These are phyloP conservation scores for Andrena bicolor DNA, from an alignment of 2,888 invertebrate genomes.

Conservation along the genomic window DNA sequence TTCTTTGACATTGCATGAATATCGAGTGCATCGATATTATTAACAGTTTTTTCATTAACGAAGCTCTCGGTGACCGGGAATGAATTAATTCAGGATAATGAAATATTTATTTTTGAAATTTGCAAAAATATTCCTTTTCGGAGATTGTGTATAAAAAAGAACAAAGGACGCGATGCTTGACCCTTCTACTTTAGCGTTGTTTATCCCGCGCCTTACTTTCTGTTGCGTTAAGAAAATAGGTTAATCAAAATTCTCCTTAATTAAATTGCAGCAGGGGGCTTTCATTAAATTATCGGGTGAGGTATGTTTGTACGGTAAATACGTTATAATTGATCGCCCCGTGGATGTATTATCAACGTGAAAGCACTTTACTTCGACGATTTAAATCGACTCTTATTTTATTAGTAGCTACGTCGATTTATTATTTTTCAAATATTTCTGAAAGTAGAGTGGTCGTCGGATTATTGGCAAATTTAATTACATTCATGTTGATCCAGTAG, in stretches of 20 bases:
- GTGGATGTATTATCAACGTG: background rate
- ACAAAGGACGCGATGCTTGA: no score
- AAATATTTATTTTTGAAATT: background rate
- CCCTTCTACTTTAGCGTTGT: background rate
- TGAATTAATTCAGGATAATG: background rate
- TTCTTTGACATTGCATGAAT: background rate
- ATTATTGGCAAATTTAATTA: background rate
- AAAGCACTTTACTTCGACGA: constrained; percentile 2
- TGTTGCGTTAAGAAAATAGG: constrained; percentile 22
- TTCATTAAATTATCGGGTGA: constrained; percentile 43
- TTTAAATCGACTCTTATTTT: background rate
- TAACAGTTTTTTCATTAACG: background rate
- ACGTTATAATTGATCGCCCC: constrained; percentile 37
- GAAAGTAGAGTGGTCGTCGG: background rate
- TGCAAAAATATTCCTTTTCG: background rate
- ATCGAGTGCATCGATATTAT: background rate
- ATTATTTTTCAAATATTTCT: background rate
- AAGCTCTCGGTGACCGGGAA: no score
- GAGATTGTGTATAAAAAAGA: background rate
- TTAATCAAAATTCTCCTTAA: constrained; percentile 27
- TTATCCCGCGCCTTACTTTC: background rate
- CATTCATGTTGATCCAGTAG: no score
- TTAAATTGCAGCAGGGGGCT: constrained; percentile 36
- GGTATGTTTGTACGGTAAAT: constrained; percentile 41
- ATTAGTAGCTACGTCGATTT: background rate